phyloP scores from a whole-genome alignment of 2,797 vertebrate genomes.

The Pseudochromis fuscus region DNA sequence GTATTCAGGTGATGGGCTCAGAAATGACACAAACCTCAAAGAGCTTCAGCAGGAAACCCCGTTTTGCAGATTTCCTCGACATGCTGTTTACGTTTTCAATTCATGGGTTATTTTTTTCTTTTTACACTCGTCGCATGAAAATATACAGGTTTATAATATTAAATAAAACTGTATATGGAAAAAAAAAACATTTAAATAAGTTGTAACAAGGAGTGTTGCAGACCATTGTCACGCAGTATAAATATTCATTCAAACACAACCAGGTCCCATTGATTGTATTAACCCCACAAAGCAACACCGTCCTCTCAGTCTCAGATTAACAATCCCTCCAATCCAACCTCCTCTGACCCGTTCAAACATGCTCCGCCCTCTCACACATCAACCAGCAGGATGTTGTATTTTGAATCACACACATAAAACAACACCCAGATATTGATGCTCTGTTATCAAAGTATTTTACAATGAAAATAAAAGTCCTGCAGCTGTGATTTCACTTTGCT shows the following conservation, averaged over 20 bases:
- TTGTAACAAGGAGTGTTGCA: conserved; percentile 35
- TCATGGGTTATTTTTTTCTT: conserved; percentile 14
- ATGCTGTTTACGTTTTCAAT: conserved; percentile 32
- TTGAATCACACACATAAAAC: conserved; percentile 1
- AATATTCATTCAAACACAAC: conserved; percentile 31
- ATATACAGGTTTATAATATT: conserved; percentile 38
- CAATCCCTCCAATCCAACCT: conserved; percentile 12
- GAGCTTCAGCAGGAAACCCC: too few species aligned
- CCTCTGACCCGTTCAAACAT: conserved; percentile 28
- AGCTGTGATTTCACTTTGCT: conserved; percentile 8
- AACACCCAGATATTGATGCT: conserved; percentile 6
- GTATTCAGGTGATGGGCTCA: conserved; percentile 57
- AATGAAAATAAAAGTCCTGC: background rate
- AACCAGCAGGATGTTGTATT: conserved; percentile 7
- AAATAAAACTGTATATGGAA: conserved; percentile 21
- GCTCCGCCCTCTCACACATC: background rate
- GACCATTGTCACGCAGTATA: conserved; percentile 31
- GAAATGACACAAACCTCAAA: conserved; percentile 54
- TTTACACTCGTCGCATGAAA: conserved; percentile 47
- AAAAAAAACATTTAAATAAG: conserved; percentile 36
- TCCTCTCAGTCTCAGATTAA: conserved; percentile 19
- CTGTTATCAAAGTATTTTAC: conserved; percentile 19
- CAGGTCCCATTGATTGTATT: conserved; percentile 12
- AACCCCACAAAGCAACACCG: conserved; percentile 29
- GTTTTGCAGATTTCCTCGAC: conserved; percentile 64